Base-by-base conservation (phyloP, 2,888 invertebrate species). In the Parascotia fuliginaria region DNA sequence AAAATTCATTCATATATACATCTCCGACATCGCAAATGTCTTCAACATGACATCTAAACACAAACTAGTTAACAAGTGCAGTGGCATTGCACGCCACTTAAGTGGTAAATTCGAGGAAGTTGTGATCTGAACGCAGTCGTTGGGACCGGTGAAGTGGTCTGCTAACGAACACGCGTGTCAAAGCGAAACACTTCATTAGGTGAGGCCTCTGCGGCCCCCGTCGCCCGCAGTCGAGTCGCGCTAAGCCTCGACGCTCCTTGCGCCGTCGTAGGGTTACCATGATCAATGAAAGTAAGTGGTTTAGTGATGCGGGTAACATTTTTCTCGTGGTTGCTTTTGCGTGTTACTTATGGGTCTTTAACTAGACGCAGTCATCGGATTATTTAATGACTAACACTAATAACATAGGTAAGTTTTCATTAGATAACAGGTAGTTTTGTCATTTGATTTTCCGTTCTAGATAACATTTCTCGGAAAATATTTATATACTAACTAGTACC, bases 131-230 rank as follows among this genome's bases (percentile, higher is more conserved):
- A 81, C 86, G 83, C 79, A 83, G 79, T 45, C 14, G 44, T 79
- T 83, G 83, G 85, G 73, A 83, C 79, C 74, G 75, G 73, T 86
- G 79, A 81, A 91, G 90, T 89, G 88, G 89, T 89, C 84, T 82
- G 89, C 89, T 91, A 91, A 91, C 90, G 90, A 92, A 91, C 87
- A 86, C 88, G 89, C 89, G 89, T 89, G 89, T 90, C 91, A 92
- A 91, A 91, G 89, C 89, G 87, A 89, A 85, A 88, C 89, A 89
- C 91, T 92, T 91, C 90, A 92, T 91, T 92, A 92, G 89, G 85
- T 89, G 90, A 89, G 87, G 67, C 76, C 71, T 68, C 72, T 64
- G 69, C 60, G 60, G 56, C 45, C 64, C 57, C 56, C 45, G 45
- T 40, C 57, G 56, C 42, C 58, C 45, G 42, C 70, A 65, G 73